Conservation (phyloP, 2,113 vertebrate species). For the Mesembrinibis cayennensis region DNA sequence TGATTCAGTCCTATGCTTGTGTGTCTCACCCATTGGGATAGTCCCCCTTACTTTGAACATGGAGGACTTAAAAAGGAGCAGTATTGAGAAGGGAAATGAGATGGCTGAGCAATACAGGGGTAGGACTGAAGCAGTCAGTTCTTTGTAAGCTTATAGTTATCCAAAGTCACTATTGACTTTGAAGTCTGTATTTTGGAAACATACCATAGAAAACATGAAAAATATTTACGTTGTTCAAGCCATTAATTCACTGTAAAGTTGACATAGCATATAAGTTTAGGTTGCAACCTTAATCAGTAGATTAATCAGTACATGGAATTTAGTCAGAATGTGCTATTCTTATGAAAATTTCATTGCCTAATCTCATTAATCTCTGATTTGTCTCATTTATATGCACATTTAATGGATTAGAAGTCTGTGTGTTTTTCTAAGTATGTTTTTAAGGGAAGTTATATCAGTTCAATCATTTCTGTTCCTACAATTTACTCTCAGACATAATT, state of each 20-base stretch:
- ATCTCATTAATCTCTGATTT: neutral
- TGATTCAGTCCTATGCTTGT: rapidly evolving
- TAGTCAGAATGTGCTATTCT: neutral
- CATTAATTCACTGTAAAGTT: neutral
- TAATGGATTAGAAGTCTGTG: neutral
- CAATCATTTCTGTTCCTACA: neutral
- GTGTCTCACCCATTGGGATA: neutral
- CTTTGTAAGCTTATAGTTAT: neutral
- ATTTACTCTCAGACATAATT: neutral
- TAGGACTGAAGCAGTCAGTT: neutral
- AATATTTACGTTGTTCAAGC: neutral
- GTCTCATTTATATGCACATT: neutral
- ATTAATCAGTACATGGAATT: neutral
- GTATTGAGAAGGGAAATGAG: neutral
- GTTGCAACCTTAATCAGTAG: neutral
- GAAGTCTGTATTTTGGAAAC: neutral
- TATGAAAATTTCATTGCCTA: neutral
- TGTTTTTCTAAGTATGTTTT: neutral
- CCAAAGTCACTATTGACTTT: neutral
- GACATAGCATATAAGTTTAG: neutral
- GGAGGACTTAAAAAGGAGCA: neutral
- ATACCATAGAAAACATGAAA: neutral
- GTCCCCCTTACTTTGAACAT: neutral
- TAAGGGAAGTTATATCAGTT: neutral
- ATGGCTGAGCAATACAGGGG: neutral